Conservation (phyloP, 2,113 vertebrate genomes). For the Chinchilla lanigera region DNA sequence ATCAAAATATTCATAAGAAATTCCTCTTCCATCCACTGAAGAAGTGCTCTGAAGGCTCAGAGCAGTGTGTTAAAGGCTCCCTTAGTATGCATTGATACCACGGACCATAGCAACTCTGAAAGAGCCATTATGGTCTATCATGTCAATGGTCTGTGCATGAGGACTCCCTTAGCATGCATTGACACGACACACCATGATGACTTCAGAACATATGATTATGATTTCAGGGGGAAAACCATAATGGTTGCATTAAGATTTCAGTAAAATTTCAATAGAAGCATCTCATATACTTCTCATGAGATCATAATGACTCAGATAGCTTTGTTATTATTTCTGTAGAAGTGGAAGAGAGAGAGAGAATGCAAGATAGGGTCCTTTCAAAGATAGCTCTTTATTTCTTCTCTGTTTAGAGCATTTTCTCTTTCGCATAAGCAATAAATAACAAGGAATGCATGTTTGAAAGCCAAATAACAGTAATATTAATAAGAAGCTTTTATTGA, state of each 20-base stretch:
- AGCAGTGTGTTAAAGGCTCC: constrained; percentile 83
- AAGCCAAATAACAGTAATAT: constrained; percentile 37
- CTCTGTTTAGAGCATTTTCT: background rate
- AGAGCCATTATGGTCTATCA: constrained; percentile 78
- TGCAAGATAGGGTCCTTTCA: constrained; percentile 49
- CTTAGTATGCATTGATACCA: constrained; percentile 78
- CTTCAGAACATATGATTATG: constrained; percentile 70
- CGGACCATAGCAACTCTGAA: constrained; percentile 80
- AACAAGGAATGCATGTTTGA: constrained; percentile 25
- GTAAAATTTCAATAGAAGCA: constrained; percentile 78
- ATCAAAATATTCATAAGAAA: constrained; percentile 79
- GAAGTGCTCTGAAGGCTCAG: constrained; percentile 71
- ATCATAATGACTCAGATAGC: constrained; percentile 73
- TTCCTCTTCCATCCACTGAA: constrained; percentile 57
- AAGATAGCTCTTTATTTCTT: background rate
- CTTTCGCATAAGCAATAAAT: constrained; percentile 55
- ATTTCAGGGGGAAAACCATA: constrained; percentile 78
- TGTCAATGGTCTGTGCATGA: constrained; percentile 81
- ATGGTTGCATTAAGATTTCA: constrained; percentile 79
- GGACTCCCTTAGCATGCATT: constrained; percentile 82
- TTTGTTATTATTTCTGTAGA: constrained; percentile 65
- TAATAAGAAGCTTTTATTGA: background rate
- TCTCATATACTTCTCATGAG: constrained; percentile 74
- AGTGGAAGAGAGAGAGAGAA: background rate
- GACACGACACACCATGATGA: constrained; percentile 72